Evolutionary conservation across 2,797 vertebrate species (phyloP).

Genomic region (Hemibagrus guttatus): DNA sequence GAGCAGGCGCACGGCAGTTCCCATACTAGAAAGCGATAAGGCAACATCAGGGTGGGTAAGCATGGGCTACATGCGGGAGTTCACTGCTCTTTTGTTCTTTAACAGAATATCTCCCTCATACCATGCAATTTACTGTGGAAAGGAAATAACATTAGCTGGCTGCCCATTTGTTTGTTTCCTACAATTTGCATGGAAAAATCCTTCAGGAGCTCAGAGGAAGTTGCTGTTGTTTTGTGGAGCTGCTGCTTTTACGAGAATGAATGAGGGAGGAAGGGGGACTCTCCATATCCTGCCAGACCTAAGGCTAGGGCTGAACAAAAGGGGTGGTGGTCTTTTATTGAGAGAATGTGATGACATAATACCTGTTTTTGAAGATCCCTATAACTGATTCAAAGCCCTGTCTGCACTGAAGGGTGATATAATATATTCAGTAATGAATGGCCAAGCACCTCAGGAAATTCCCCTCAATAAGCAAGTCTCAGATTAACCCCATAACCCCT

Average conservation of each 20-base stretch:
- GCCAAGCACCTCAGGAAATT: slow-evolving; percentile 49
- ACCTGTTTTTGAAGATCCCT: slow-evolving; percentile 57
- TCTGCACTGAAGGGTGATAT: slow-evolving; percentile 40
- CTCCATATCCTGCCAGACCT: slow-evolving; percentile 58
- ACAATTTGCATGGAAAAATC: slow-evolving; percentile 73
- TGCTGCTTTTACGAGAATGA: slow-evolving; percentile 65
- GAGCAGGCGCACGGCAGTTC: slow-evolving; percentile 50
- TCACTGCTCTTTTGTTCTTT: slow-evolving; percentile 63
- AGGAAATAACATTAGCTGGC: slow-evolving; percentile 71
- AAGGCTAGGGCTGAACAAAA: slow-evolving; percentile 55
- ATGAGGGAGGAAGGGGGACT: slow-evolving; percentile 48
- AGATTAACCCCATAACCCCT: not conserved
- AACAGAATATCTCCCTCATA: slow-evolving; percentile 51
- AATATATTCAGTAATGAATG: slow-evolving; percentile 51
- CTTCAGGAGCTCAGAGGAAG: slow-evolving; percentile 77
- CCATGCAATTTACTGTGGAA: slow-evolving; percentile 69
- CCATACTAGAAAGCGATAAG: slow-evolving; percentile 68
- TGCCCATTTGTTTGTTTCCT: slow-evolving; percentile 74
- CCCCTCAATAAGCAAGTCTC: slow-evolving; percentile 8
- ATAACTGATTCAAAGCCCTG: slow-evolving; percentile 37
- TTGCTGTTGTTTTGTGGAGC: slow-evolving; percentile 69
- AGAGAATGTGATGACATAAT: slow-evolving; percentile 49
- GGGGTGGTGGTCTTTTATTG: slow-evolving; percentile 56
- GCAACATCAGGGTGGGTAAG: slow-evolving; percentile 50
- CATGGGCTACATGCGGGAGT: slow-evolving; percentile 47